A percentile compares a stretch with the other conserved stretches of the same genome.
These are phyloP conservation scores for Pristiophorus japonicus DNA, from an alignment of 2,113 vertebrate species.

Conservation along the genomic window DNA sequence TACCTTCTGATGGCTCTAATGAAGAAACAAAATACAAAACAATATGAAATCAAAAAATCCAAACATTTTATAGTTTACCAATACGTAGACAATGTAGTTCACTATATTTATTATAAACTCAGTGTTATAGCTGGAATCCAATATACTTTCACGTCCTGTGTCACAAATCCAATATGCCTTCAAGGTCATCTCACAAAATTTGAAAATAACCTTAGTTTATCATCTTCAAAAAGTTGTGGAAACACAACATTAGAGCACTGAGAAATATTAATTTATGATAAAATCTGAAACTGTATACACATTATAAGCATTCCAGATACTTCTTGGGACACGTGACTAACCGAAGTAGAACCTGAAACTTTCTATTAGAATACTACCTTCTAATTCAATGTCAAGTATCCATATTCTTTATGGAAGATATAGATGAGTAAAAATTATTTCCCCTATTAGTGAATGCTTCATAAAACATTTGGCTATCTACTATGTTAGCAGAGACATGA, in stretches of 20 bases:
- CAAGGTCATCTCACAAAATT: background rate
- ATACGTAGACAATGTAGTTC: background rate
- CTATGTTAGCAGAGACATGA: background rate
- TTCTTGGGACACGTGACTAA: background rate
- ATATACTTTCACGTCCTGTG: background rate
- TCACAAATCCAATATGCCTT: background rate
- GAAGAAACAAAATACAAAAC: slow-evolving; percentile 2
- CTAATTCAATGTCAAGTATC: background rate
- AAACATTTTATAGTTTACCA: background rate
- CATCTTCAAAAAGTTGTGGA: slow-evolving; percentile 9
- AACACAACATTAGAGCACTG: background rate
- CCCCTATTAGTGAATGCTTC: background rate
- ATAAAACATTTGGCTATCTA: background rate
- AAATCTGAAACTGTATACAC: background rate
- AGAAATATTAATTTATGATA: background rate
- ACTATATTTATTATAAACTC: background rate
- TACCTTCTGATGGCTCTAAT: background rate
- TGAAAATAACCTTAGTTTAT: background rate
- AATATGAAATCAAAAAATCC: background rate
- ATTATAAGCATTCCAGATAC: background rate
- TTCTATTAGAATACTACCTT: background rate
- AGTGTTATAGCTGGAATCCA: background rate
- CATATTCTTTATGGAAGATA: background rate
- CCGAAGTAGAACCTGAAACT: background rate
- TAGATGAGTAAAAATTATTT: background rate